Evolutionary conservation across 2,888 invertebrate species (phyloP), one percentile per base, ranked within the genome.

Genomic region (Pherbina coryleti): DNA sequence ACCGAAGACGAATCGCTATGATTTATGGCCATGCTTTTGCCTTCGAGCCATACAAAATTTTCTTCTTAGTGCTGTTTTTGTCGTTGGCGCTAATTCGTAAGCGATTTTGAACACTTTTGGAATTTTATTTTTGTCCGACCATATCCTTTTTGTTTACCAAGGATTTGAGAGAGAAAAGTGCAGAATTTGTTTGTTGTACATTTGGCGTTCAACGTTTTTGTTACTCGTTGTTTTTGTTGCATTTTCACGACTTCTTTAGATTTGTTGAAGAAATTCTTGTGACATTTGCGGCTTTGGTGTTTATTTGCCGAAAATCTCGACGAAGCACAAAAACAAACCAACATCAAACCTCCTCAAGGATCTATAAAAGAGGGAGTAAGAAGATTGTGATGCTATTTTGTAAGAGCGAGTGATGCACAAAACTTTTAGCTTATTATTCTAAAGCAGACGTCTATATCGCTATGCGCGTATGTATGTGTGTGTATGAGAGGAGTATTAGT

Each of bases 251-350:
- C 8, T 37, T 37, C 37, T 37, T 37, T 7, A 3, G 14, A 44
- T 11, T 44, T 11, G 44, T 44, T 44, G 44, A 14, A 44, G 67
- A 11, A 37, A 44, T 25, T 69, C 60, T 60, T 60, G 57, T 72
- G 57, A 72, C 60, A 57, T 44, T 57, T 57, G 34, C 57, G 60
- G 57, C 60, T 57, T 60, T 72, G 57, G 44, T 44, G 34, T 60
- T 72, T 72, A 57, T 72, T 72, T 19, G 11, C 57, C 72, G 37
- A 72, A 72, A 72, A 72, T 72, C 72, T 44, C 14, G 5, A 14
- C 37, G n/a, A 70, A 70, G n/a, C 17, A n/a, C 0, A 55, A 11
- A 55, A 53, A 53, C 28, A 70, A 70, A 31, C 28, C 31, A 34
- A 17, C 17, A 5, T 28, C n/a, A 8, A 14, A 70, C 5, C 44